phyloP scores from a whole-genome alignment of 1,140 invertebrate species.

The Philopotamus ludificatus region DNA sequence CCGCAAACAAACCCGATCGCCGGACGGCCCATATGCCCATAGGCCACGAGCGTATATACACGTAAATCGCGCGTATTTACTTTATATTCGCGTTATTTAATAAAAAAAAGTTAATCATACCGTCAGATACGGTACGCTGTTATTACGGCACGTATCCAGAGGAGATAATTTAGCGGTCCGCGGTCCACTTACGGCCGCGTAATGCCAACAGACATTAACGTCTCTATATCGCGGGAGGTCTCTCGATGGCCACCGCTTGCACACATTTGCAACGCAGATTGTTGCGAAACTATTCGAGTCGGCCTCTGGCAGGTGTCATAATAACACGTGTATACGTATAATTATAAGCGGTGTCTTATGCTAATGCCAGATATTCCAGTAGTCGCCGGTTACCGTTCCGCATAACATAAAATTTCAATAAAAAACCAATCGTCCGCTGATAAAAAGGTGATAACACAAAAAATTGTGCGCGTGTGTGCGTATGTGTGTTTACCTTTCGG shows the following conservation, averaged over 20 bases:
- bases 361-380: constrained; percentile 21
- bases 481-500: not conserved
- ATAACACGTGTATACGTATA: constrained; percentile 20
- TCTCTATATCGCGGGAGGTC: constrained; percentile 35
- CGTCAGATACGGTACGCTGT: no score
- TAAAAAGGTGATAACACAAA: not conserved
- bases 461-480: no score
- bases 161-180: constrained; percentile 25
- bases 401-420: constrained; percentile 15
- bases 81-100: no score
- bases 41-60: no score
- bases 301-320: constrained; percentile 17
- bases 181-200: constrained; percentile 22
- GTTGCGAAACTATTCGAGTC: no score
- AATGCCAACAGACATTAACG: constrained; percentile 25
- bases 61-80: no score
- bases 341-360: constrained; percentile 20
- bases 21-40: no score
- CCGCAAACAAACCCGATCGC: no score
- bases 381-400: constrained; percentile 12
- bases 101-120: no score
- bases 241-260: not conserved
- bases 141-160: constrained; percentile 14
- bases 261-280: not conserved
- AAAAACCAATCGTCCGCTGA: not conserved